These are phyloP conservation scores for Labroides dimidiatus DNA, from an alignment of 2,797 vertebrate species.

Conservation along the genomic window DNA sequence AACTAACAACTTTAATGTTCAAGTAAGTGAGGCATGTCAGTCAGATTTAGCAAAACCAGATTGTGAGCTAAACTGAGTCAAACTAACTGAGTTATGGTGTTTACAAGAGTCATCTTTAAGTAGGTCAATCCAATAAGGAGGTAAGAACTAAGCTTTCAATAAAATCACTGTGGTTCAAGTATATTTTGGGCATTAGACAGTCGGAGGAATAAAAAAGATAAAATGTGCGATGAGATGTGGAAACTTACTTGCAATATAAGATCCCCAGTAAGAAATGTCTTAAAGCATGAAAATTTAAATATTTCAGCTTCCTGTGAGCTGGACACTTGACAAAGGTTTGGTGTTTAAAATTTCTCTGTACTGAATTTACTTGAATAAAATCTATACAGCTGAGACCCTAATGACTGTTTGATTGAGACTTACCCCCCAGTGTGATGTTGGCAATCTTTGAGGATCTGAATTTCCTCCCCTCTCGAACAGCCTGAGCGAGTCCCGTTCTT, in stretches of 20 bases:
- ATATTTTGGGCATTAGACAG: neutral
- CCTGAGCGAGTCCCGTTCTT: slow-evolving; percentile 68
- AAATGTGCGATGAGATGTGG: neutral
- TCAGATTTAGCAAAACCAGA: slow-evolving; percentile 31
- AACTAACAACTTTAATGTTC: slow-evolving; percentile 9
- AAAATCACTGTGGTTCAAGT: neutral
- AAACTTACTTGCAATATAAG: neutral
- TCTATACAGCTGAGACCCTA: neutral
- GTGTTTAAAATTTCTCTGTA: neutral
- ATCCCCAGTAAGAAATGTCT: rapidly evolving
- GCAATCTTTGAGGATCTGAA: slow-evolving; percentile 76
- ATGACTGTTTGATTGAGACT: slow-evolving; percentile 11
- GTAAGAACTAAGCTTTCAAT: slow-evolving; percentile 18
- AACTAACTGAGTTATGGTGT: slow-evolving; percentile 37
- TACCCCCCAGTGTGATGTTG: slow-evolving; percentile 85
- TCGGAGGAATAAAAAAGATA: neutral
- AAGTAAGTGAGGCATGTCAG: slow-evolving; percentile 9
- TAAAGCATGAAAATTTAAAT: neutral
- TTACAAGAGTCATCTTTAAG: slow-evolving; percentile 17
- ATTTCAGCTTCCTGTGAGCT: neutral
- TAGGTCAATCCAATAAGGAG: slow-evolving; percentile 21
- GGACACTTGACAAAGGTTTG: neutral
- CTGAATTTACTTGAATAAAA: neutral
- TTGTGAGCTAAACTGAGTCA: slow-evolving; percentile 31
- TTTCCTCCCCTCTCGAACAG: slow-evolving; percentile 61